Conservation (phyloP, 2,113 vertebrate genomes). For the Muntiacus muntjak region DNA sequence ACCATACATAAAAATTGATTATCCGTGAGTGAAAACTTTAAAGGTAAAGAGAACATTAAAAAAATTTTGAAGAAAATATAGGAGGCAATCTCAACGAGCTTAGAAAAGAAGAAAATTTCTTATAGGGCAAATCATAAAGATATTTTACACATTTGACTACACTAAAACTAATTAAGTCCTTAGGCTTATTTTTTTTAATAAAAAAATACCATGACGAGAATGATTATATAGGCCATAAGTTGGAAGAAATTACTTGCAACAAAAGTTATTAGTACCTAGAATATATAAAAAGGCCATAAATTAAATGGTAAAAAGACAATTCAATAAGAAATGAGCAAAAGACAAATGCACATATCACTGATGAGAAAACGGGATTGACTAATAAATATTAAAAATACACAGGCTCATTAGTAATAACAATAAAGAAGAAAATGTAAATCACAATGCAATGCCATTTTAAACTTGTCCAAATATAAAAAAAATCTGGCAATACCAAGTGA, state of each 20-base stretch:
- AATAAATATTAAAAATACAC: neutral
- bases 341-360: neutral
- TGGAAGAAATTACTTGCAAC: neutral
- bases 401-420: neutral
- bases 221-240: neutral
- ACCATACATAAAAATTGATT: neutral
- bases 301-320: neutral
- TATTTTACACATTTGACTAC: neutral
- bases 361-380: neutral
- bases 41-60: neutral
- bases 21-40: neutral
- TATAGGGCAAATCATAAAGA: neutral
- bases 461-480: neutral
- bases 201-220: neutral
- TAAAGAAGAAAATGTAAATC: neutral
- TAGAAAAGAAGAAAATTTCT: neutral
- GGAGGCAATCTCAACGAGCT: neutral
- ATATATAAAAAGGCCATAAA: neutral
- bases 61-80: neutral
- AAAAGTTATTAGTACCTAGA: neutral
- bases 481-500: neutral
- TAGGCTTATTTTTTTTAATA: conserved; percentile 5
- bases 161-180: neutral
- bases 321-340: neutral
- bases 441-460: neutral